phyloP scores from a whole-genome alignment of 2,888 invertebrate species.

The Torymus auratus region DNA sequence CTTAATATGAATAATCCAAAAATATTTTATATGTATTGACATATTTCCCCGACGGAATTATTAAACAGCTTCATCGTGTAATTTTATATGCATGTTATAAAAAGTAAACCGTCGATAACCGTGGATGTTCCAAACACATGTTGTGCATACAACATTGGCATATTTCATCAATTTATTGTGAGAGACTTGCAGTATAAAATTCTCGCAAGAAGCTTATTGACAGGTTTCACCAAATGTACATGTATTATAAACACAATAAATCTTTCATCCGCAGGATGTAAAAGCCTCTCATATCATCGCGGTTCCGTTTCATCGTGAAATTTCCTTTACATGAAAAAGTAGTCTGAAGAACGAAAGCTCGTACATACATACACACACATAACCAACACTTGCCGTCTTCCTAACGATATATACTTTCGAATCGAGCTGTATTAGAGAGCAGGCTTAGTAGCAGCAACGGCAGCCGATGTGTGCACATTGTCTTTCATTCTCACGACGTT shows the following conservation, averaged over 20 bases:
- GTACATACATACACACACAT: background rate
- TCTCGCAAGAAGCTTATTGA: background rate
- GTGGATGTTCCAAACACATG: too few relatives aligned
- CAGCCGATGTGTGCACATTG: slow-evolving; percentile 26
- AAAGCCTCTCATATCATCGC: slow-evolving; percentile 12
- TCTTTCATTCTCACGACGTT: slow-evolving; percentile 57
- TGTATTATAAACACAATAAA: background rate
- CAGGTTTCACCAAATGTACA: background rate
- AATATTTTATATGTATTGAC: too few relatives aligned
- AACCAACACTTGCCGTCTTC: background rate
- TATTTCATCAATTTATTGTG: too few relatives aligned
- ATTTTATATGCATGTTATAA: too few relatives aligned
- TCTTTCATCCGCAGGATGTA: background rate
- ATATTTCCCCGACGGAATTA: too few relatives aligned
- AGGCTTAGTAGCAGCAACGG: background rate
- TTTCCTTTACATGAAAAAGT: slow-evolving; percentile 40
- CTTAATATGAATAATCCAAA: too few relatives aligned
- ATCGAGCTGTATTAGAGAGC: slow-evolving; percentile 11
- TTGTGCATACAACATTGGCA: too few relatives aligned
- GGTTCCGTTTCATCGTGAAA: slow-evolving; percentile 15
- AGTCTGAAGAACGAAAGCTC: slow-evolving; percentile 28
- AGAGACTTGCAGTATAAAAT: too few relatives aligned
- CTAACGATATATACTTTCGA: slow-evolving; percentile 46
- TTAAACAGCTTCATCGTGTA: too few relatives aligned
- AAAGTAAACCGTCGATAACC: too few relatives aligned